Base-by-base conservation (phyloP, 2,113 vertebrate genomes). In the Rhinopomastus cyanomelas region DNA sequence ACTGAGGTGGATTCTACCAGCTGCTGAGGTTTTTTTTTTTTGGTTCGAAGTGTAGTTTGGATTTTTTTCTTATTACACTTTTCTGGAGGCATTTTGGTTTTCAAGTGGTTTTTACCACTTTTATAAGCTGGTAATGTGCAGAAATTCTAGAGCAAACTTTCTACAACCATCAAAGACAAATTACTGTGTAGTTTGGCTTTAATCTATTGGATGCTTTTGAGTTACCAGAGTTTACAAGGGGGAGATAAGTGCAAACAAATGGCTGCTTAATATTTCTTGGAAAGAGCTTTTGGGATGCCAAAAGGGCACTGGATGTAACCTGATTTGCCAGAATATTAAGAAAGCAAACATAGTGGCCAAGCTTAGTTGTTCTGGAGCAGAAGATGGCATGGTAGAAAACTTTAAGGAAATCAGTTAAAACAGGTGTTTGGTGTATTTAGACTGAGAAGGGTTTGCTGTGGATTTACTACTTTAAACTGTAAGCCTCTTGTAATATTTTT, bases 391-490 rank as follows among this genome's bases (percentile, higher is more conserved):
- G 88, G 20, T 66, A 52, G 61, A 85, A 90, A 48, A 92, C 18
- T 79, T 72, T 1, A 23, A 80, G 39, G 59, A 94, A 72, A 69
- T 13, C 59, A 79, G 77, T 90, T 64, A 79, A 76, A 90, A 32
- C 76, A 49, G 81, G 68, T 93, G 32, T 86, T 57, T 20, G 83
- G 51, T 71, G 82, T 93, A 64, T 85, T 79, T 52, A 81, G 86
- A 69, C 93, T 64, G 42, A 59, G 46, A 44, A 84, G 81, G 90
- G 91, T 97, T 95, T 95, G 80, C 68, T 87, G 57, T 92, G 74
- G 57, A 89, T 96, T 96, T 96, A 53, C 92, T 85, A 52, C 89
- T 95, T 91, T 34, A 90, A 36, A 85, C 73, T 69, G 76, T 84
- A 77, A 86, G 61, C 68, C 60, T 88, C 88, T 94, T 79, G 73